Base-by-base conservation (phyloP, 2,888 invertebrate species). In the Lacanobia wlatinum region DNA sequence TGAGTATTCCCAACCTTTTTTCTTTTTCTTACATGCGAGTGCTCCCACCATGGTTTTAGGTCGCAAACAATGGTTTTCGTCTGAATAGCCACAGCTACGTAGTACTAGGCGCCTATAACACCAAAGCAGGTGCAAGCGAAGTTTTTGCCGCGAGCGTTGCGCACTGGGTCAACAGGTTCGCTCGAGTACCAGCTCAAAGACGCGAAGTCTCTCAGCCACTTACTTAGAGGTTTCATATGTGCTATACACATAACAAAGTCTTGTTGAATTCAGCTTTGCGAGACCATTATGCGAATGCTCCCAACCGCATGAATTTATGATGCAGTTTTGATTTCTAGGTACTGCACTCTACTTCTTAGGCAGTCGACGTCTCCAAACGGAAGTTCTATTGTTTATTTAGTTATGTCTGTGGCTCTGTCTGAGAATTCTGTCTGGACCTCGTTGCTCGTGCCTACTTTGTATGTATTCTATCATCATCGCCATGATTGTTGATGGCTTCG, bases 111-210 rank as follows among this genome's bases (percentile, higher is more conserved):
- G 73, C 75, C 86, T 86, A 90, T 90, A 90, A 86, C 80, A 87
- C 85, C 83, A 88, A 85, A 87, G 89, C 90, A 93, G 92, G 92
- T 93, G 90, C 87, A 88, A 88, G 88, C 87, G 87, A 91, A 93
- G 91, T 91, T 92, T 91, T 90, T 89, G 92, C 94, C 92, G 89
- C 90, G 82, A 92, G 93, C 94, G 88, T 84, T 90, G 90, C 90
- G 84, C 91, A 94, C 90, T 95, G 90, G 95, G 95, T 95, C 95
- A 95, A 95, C 92, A 94, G 92, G 93, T 92, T 92, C 89, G 87
- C 91, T 93, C 87, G 87, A 94, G 94, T 89, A 90, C 90, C 91
- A 92, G 90, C 91, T 90, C 89, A 83, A 90, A 89, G 90, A 90
- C 89, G 91, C 89, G 87, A 87, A 91, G 92, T 91, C 92, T 92